Conservation (phyloP, 2,113 vertebrate species). For the Hyperopisus bebe region DNA sequence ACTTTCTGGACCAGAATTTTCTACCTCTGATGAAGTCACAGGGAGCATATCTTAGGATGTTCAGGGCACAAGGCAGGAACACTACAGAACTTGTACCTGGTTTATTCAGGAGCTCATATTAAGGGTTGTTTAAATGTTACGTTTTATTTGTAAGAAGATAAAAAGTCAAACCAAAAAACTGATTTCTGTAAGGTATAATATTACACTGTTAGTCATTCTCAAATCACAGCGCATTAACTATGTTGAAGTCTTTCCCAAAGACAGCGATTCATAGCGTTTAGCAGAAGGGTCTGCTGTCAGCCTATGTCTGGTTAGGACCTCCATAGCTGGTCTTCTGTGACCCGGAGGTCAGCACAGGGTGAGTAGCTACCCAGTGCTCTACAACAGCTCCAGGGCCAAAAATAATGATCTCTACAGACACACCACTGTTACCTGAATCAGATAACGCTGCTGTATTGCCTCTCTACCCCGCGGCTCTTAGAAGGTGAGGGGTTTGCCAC, state of each 20-base stretch:
- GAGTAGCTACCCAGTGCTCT: conserved; percentile 39
- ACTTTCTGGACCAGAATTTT: too few relatives aligned
- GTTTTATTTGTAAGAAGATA: neutral
- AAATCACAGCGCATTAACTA: neutral
- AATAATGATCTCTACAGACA: conserved; percentile 68
- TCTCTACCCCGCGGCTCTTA: conserved; percentile 58
- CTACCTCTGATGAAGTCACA: neutral
- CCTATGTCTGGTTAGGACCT: conserved; percentile 51
- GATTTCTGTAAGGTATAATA: neutral
- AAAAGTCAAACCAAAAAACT: neutral
- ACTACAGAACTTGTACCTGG: neutral
- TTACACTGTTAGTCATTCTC: neutral
- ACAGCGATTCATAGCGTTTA: conserved; percentile 55
- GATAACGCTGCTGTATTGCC: conserved; percentile 62
- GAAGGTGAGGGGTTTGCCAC: conserved; percentile 44
- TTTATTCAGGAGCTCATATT: neutral
- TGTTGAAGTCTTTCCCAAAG: conserved; percentile 28
- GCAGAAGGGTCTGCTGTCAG: conserved; percentile 54
- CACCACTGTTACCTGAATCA: conserved; percentile 62
- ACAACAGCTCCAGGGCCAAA: conserved; percentile 61
- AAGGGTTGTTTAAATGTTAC: neutral
- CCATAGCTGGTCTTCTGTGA: conserved; percentile 44
- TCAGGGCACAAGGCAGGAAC: neutral
- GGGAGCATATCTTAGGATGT: neutral
- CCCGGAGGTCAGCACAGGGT: conserved; percentile 46